Base-by-base conservation (phyloP, 1,140 invertebrate genomes). In the Euglossa dilemma region DNA sequence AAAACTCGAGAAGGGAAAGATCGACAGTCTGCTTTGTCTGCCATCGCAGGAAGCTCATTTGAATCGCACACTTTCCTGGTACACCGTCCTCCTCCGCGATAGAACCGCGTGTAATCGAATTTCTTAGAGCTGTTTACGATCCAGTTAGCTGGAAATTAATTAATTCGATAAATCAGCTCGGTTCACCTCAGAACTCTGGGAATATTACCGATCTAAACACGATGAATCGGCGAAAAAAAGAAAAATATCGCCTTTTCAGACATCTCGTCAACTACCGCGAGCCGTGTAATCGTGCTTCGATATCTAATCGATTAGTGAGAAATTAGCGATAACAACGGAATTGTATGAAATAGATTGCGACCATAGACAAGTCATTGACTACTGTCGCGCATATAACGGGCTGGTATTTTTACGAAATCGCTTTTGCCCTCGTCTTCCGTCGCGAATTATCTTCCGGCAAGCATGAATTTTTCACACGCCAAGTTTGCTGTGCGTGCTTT, bases 61-160 rank as follows among this genome's bases (percentile, higher is more conserved):
- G 28, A 54, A 72, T 72, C 43, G 18, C 23, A 56, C 56, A 72
- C 56, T 70, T 64, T 18, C 25, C 23, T 6, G 4, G 7, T 57
- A 47, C 7, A 47, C 14, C 20, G 5, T 45, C 6, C 23, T 67
- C 36, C 23, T 25, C 9, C 36, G 12, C 6, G n/a, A n/a, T 28
- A 18, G 6, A 52, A 36, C n/a, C 54, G 54, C 45, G 20, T 36
- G 28, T 52, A 80, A 80, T 80, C 43, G 28, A 79, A 71, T 71
- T 71, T 79, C 77, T 25, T 50, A 59, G 14, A 79, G 66, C 14
- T 71, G 54, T 79, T 79, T 50, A 59, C 77, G 77, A 47, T 71
- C 45, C 25, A 59, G n/a, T 70, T 43, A n/a, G 6, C 47, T 71
- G 12, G 56, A 71, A 79, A 71, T 79, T 79, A 79, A 71, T 71